Evolutionary conservation across 2,888 invertebrate species (phyloP), one percentile per base, ranked within the genome.

Genomic region (Eristalis intricaria): DNA sequence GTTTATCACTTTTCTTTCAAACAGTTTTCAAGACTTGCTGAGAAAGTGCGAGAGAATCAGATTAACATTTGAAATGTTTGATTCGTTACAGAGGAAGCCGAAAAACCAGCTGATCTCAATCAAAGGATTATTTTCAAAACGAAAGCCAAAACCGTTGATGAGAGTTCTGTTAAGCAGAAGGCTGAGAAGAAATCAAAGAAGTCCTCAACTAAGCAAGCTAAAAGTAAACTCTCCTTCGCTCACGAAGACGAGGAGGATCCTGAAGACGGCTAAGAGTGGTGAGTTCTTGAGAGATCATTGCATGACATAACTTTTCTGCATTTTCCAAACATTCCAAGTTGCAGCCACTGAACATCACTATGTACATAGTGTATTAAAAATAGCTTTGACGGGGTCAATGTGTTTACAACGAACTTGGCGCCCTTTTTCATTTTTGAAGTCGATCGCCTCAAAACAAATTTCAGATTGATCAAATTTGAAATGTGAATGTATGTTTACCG

Each of bases 31-130:
- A 43, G 4, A 15, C 15, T 22, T 60, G 22, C 15, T 15, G 4
- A 13, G 13, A 60, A 1, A 13, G 13, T 26, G 60, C 38, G 2
- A 38, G 13, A 11, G 1, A 38, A 13, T 60, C 11, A 23, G n/a
- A 4, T 22, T 60, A 15, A 43, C 43, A 43, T 50, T 50, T 75
- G 11, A 22, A 58, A 65, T 63, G 64, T 74, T 50, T 40, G 40
- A 4, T 74, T 75, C 70, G 88, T 93, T 93, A 32, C 92, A 95
- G 95, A 95, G 91, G 94, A 94, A 90, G 94, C 94, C 79, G 94
- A 94, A 90, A 93, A 93, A 56, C 95, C 95, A 38, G 95, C 95
- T 56, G 95, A 96, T 92, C 92, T 96, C 88, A 93, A 91, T 73
- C 93, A 94, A 89, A 94, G 94, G 60, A 94, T 96, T 81, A 93